Evolutionary conservation across 2,113 vertebrate species (phyloP).

Genomic region (Grus americana): DNA sequence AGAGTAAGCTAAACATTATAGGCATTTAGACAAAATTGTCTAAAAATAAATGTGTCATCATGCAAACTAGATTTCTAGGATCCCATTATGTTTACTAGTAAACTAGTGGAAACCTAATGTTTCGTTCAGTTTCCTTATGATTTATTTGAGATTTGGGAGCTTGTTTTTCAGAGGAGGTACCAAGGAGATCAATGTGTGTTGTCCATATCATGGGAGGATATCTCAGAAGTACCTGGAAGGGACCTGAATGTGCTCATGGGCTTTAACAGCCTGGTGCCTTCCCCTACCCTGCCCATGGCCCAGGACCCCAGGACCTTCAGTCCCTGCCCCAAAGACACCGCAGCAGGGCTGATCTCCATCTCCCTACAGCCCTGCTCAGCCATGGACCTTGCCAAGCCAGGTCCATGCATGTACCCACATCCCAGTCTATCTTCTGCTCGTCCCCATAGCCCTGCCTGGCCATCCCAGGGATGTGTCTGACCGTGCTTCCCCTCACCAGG

Average conservation of each 20-base stretch:
- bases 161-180: neutral
- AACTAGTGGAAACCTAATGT: neutral
- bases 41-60: neutral
- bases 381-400: neutral
- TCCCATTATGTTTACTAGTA: neutral
- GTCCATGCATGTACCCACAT: too few relatives aligned
- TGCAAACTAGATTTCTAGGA: neutral
- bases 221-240: neutral
- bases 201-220: neutral
- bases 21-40: neutral
- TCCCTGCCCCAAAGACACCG: accelerated
- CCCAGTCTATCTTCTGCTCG: accelerated
- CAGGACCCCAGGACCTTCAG: neutral
- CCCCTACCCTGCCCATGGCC: accelerated
- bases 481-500: neutral
- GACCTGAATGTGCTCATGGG: accelerated
- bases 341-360: neutral
- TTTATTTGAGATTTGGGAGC: neutral
- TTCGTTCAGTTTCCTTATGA: neutral
- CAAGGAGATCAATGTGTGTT: neutral
- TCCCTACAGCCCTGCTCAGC: accelerated
- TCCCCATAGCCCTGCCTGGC: neutral
- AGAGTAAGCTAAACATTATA: neutral
- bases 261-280: neutral
- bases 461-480: neutral